These are phyloP conservation scores for Atta cephalotes DNA, from an alignment of 1,140 invertebrate genomes.

Conservation along the genomic window DNA sequence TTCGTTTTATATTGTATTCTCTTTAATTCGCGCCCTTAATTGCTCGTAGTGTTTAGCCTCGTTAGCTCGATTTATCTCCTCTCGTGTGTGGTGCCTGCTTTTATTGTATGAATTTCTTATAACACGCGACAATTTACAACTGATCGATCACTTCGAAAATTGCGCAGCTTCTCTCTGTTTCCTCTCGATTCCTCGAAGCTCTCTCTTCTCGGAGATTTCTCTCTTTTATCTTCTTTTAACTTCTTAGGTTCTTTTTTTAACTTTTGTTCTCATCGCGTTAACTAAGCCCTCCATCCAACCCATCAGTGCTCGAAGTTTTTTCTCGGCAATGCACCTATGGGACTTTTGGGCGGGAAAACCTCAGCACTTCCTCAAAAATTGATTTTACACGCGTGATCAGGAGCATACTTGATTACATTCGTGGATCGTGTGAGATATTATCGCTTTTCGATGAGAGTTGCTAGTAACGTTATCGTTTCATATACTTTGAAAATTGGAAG, in stretches of 20 bases:
- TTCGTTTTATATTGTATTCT: background rate
- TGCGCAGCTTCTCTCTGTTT: slow-evolving; percentile 31
- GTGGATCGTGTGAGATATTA: slow-evolving; percentile 11
- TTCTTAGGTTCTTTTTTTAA: background rate
- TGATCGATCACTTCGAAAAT: slow-evolving; percentile 5
- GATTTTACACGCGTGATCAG: slow-evolving; percentile 16
- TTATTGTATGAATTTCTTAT: slow-evolving; percentile 12
- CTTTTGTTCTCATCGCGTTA: slow-evolving; percentile 66
- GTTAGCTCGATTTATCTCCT: background rate
- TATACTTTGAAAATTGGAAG: background rate
- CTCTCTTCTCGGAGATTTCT: background rate
- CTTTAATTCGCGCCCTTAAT: slow-evolving; percentile 24
- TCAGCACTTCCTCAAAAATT: slow-evolving; percentile 16
- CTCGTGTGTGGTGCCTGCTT: background rate
- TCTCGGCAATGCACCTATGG: slow-evolving; percentile 80
- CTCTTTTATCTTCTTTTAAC: background rate
- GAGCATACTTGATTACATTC: slow-evolving; percentile 7
- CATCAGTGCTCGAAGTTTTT: slow-evolving; percentile 76
- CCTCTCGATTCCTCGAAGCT: slow-evolving; percentile 24
- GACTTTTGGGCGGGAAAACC: slow-evolving; percentile 41
- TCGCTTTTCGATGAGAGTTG: slow-evolving; percentile 11
- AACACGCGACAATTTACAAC: background rate
- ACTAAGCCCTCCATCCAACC: slow-evolving; percentile 81
- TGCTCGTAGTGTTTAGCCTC: slow-evolving; percentile 8
- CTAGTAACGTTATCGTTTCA: slow-evolving; percentile 12